A percentile compares a stretch with the other conserved stretches of the same genome.
phyloP scores from a whole-genome alignment of 2,888 invertebrate species.

The Myopa testacea region DNA sequence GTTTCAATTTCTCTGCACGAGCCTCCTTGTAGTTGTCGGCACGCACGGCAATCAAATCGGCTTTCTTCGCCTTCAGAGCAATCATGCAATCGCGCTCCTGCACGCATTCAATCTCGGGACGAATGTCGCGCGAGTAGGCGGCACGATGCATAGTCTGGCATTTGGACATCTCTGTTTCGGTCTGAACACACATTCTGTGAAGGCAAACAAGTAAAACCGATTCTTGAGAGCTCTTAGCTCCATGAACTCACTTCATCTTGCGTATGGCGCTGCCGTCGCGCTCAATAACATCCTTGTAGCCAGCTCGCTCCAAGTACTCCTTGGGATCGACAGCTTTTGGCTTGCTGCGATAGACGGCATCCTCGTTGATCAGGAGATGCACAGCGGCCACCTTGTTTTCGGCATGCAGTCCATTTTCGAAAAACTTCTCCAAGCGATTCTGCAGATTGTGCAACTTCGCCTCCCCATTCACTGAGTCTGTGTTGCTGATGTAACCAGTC shows the following conservation, averaged over 20 bases:
- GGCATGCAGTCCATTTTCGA: constrained; percentile 62
- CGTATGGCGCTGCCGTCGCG: constrained; percentile 79
- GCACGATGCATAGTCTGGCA: constrained; percentile 79
- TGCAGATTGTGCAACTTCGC: constrained; percentile 62
- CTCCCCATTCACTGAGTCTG: constrained; percentile 67
- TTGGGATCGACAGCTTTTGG: constrained; percentile 69
- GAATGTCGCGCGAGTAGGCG: constrained; percentile 81
- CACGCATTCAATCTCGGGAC: constrained; percentile 85
- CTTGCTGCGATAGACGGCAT: constrained; percentile 70
- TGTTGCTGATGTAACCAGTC: constrained; percentile 81
- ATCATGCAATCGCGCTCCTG: constrained; percentile 70
- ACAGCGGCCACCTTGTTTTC: constrained; percentile 61
- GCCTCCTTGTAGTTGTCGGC: constrained; percentile 57
- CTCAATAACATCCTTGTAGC: constrained; percentile 79
- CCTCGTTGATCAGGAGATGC: constrained; percentile 75
- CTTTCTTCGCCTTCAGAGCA: constrained; percentile 56
- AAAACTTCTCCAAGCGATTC: constrained; percentile 64
- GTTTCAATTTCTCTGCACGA: constrained; percentile 55
- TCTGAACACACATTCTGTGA: constrained; percentile 75
- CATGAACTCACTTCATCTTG: constrained; percentile 68
- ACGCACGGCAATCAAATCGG: constrained; percentile 58
- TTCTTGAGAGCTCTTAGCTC: neutral
- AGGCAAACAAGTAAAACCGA: neutral
- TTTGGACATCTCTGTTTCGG: constrained; percentile 77
- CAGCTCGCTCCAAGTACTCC: constrained; percentile 74